phyloP scores from a whole-genome alignment of 2,113 vertebrate genomes.

The Melanotaenia duboulayi region DNA sequence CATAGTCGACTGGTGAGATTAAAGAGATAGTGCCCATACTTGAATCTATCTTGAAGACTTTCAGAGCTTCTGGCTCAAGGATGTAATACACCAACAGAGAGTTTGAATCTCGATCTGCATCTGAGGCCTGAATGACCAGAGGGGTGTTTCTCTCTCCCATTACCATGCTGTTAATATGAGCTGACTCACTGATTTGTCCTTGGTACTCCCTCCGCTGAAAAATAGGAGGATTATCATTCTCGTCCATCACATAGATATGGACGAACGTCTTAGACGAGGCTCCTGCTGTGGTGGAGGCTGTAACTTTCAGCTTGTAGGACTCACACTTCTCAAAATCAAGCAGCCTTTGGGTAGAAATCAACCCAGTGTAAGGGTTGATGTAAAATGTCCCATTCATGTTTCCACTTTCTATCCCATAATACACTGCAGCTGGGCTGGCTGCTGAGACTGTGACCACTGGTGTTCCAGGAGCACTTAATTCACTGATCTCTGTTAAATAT shows the following conservation, averaged over 20 bases:
- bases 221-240: slow-evolving; percentile 91
- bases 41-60: slow-evolving; percentile 89
- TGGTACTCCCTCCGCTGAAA: slow-evolving; percentile 84
- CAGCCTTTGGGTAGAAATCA: slow-evolving; percentile 84
- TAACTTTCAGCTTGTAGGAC: slow-evolving; percentile 88
- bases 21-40: slow-evolving; percentile 90
- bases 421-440: slow-evolving; percentile 85
- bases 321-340: slow-evolving; percentile 89
- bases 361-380: slow-evolving; percentile 90
- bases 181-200: slow-evolving; percentile 90
- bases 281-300: slow-evolving; percentile 86
- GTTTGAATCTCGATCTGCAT: slow-evolving; percentile 89
- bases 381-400: slow-evolving; percentile 86
- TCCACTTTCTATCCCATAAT: slow-evolving; percentile 90
- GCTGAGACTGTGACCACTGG: slow-evolving; percentile 87
- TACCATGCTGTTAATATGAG: slow-evolving; percentile 89
- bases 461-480: slow-evolving; percentile 82
- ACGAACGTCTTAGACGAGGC: slow-evolving; percentile 80
- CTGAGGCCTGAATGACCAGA: slow-evolving; percentile 88
- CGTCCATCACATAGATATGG: slow-evolving; percentile 89
- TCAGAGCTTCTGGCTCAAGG: slow-evolving; percentile 85
- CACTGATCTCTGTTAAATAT: slow-evolving; percentile 92
- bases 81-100: slow-evolving; percentile 90
- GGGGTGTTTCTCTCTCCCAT: slow-evolving; percentile 87
- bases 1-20: slow-evolving; percentile 88